Percentiles rank a stretch among this genome's conserved stretches.
phyloP scores from a whole-genome alignment of 2,888 invertebrate species.

The Platycheirus albimanus region DNA sequence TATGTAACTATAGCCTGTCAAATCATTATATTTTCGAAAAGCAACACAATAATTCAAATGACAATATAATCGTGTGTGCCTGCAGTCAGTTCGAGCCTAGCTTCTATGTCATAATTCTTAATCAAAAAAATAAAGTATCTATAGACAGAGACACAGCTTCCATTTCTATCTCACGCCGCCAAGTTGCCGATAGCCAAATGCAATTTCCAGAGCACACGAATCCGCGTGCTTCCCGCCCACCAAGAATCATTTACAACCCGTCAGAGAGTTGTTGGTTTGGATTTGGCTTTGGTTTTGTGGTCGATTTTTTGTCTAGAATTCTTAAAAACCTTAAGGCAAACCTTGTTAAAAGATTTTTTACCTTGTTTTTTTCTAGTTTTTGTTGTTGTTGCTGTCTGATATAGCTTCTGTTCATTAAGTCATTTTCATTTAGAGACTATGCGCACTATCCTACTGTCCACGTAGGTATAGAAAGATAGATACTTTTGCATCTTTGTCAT shows the following conservation, averaged over 20 bases:
- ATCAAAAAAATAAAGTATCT: constrained; percentile 27
- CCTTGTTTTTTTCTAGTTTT: constrained; percentile 6
- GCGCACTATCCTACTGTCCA: constrained; percentile 8
- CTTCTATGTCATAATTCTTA: constrained; percentile 60
- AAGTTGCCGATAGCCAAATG: constrained; percentile 56
- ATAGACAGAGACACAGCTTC: constrained; percentile 21
- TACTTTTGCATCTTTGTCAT: constrained; percentile 58
- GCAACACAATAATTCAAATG: constrained; percentile 62
- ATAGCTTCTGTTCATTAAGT: constrained; percentile 60
- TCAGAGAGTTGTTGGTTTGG: not conserved
- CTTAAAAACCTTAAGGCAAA: constrained; percentile 47
- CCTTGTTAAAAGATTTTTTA: constrained; percentile 46
- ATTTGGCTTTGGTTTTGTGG: constrained; percentile 23
- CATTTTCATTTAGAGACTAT: constrained; percentile 47
- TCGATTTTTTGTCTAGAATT: constrained; percentile 55
- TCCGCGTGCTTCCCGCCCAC: constrained; percentile 37
- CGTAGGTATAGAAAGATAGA: not conserved
- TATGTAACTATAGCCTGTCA: constrained; percentile 55
- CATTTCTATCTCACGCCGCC: constrained; percentile 43
- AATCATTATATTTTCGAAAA: constrained; percentile 28
- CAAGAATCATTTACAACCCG: constrained; percentile 26
- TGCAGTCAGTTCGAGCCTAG: constrained; percentile 33
- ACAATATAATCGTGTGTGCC: constrained; percentile 67
- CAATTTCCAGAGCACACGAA: constrained; percentile 50
- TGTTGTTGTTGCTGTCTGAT: constrained; percentile 52